Percentiles rank a stretch among this genome's conserved stretches.
Conservation (phyloP, 2,113 vertebrate genomes). For the Sterrhoptilus dennistouni region DNA sequence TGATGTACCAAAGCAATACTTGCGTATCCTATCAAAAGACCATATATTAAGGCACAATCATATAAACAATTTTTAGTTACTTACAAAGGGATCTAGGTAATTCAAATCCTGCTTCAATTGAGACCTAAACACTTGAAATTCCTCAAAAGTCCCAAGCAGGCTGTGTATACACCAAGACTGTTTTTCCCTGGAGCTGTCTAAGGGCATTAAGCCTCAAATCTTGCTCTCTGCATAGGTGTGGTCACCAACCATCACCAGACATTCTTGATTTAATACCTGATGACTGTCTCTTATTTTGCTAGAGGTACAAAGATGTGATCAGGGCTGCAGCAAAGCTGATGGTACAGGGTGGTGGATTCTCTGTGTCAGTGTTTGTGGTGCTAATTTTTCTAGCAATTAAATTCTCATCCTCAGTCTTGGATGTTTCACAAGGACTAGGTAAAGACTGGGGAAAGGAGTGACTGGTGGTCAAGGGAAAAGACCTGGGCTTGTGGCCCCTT, state of each 20-base stretch:
- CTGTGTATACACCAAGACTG: not conserved
- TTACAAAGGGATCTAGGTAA: not conserved
- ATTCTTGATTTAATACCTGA: not conserved
- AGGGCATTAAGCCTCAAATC: not conserved
- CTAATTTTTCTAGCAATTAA: not conserved
- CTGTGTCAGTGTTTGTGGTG: not conserved
- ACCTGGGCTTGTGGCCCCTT: not conserved
- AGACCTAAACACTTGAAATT: not conserved
- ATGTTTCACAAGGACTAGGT: not conserved
- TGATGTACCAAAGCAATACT: not conserved
- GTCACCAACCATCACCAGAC: not conserved
- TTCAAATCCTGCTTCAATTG: not conserved
- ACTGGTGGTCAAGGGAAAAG: not conserved
- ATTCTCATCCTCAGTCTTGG: not conserved
- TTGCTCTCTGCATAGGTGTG: not conserved
- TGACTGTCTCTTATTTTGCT: not conserved
- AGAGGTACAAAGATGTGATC: not conserved
- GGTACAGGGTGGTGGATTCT: fast-evolving
- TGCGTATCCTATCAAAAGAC: not conserved
- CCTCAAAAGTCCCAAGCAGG: not conserved
- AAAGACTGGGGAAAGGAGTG: not conserved
- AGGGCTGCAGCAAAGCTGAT: fast-evolving
- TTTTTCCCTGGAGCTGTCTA: not conserved
- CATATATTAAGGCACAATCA: not conserved
- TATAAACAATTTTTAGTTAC: not conserved